These are phyloP conservation scores for Anthonomus grandis DNA, from an alignment of 1,140 invertebrate genomes.

Conservation along the genomic window DNA sequence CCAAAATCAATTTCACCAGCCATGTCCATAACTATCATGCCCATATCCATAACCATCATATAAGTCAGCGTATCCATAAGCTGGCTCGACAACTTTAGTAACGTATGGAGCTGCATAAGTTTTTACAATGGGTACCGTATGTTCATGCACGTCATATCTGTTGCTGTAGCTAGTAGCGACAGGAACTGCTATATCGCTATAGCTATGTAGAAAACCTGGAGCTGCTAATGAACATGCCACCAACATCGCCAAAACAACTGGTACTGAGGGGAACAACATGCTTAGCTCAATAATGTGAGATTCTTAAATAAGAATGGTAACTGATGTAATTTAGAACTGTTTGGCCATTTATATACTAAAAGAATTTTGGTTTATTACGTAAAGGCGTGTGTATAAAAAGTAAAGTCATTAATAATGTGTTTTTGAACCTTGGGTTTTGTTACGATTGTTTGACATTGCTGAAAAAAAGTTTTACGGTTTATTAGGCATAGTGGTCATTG, in stretches of 20 bases:
- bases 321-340: not conserved
- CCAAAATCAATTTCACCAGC: too few relatives aligned
- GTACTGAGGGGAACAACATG: not conserved
- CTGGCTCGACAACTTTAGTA: constrained; percentile 2
- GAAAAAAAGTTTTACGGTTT: not conserved
- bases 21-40: constrained; percentile 21
- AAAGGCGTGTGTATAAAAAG: not conserved
- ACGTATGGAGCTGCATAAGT: not conserved
- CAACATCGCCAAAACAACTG: not conserved
- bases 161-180: constrained; percentile 19
- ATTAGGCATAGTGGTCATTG: not conserved
- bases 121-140: constrained; percentile 16
- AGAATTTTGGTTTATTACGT: constrained; percentile 3
- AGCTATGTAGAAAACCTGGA: constrained; percentile 1
- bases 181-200: not conserved
- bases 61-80: constrained; percentile 10
- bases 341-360: not conserved
- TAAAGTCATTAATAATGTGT: not conserved
- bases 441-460: not conserved
- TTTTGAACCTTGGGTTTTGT: not conserved
- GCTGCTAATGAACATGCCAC: not conserved
- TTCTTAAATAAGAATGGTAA: not conserved
- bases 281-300: not conserved
- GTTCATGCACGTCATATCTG: constrained; percentile 12
- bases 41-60: constrained; percentile 11